Conservation (phyloP, 2,113 vertebrate species). For the Deroptyus accipitrinus region DNA sequence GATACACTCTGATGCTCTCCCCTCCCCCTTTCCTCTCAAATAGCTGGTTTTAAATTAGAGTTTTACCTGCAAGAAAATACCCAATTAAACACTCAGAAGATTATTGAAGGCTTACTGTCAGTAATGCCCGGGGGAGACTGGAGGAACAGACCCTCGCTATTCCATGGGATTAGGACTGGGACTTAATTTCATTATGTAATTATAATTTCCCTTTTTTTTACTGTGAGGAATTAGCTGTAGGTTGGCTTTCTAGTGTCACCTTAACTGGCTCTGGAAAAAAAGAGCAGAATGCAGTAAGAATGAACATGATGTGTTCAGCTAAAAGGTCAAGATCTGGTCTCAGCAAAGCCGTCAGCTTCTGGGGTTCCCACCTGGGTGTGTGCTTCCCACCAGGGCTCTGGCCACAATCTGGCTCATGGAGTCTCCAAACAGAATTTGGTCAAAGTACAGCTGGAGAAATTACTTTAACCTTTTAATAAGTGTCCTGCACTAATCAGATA, state of each 20-base stretch:
- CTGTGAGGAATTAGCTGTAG: background rate
- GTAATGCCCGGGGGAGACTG: background rate
- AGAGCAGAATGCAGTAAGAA: background rate
- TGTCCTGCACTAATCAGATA: background rate
- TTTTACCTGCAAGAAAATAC: background rate
- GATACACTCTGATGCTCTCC: too few species aligned
- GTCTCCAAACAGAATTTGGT: background rate
- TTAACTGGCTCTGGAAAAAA: background rate
- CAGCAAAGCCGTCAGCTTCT: background rate
- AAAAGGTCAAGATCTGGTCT: conserved; percentile 15
- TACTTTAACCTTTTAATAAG: conserved; percentile 24
- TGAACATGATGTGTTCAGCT: fast-evolving
- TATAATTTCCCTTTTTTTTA: background rate
- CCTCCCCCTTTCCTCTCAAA: too few species aligned
- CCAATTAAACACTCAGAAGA: background rate
- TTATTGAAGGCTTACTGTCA: background rate
- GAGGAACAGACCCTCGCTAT: background rate
- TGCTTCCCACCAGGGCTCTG: background rate
- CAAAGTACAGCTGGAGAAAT: conserved; percentile 2
- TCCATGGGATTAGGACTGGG: background rate
- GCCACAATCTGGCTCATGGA: background rate
- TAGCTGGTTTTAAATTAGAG: background rate
- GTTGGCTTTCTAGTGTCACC: background rate
- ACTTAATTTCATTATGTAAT: background rate
- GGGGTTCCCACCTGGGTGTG: background rate